Base-by-base conservation (phyloP, 2,888 invertebrate species). In the Coelogynopora nodosa region DNA sequence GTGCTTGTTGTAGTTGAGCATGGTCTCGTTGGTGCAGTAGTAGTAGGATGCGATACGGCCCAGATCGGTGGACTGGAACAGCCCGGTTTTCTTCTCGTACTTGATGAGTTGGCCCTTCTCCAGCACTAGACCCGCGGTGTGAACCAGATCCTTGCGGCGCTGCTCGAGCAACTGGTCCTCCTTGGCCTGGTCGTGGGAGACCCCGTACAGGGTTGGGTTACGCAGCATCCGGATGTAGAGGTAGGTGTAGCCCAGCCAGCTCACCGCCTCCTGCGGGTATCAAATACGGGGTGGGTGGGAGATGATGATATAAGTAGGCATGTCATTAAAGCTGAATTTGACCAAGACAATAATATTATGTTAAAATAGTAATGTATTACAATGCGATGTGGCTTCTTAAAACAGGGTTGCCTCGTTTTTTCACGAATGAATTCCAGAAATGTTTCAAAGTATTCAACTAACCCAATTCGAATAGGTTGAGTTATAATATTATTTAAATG, bases 1-100 rank as follows among this genome's bases (percentile, higher is more conserved):
- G 83, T 98, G 93, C 91, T 98, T 97, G 92, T 98, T 97, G 93
- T 98, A 99, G 0, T 96, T 96, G 89, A 96, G 94, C 95, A 99
- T 98, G 0, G 98, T 97, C 89, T 98, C 98, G 92, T 96, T 95
- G 0, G 98, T 97, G 91, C 97, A 96, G 93, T 99, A 99, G 93
- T 96, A 99, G 93, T 99, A 98, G 0, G 97, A 97, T 0, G 98
- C 96, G 90, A 99, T 99, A 67, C 99, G 94, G 0, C 99, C 99
- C 10, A 98, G 93, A 92, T 98, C 98, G 0, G 98, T 98, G 0
- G 96, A 95, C 90, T 95, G 94, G 89, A 94, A 93, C 23, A 29
- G 2, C 0, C 87, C 87, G 23, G 88, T 89, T 91, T 88, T 87
- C 26, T 87, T 84, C 90, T 98, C 99, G 92, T 98, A 99, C 89